Evolutionary conservation across 2,797 vertebrate genomes (phyloP).

Genomic region (Tokudaia muenninki): DNA sequence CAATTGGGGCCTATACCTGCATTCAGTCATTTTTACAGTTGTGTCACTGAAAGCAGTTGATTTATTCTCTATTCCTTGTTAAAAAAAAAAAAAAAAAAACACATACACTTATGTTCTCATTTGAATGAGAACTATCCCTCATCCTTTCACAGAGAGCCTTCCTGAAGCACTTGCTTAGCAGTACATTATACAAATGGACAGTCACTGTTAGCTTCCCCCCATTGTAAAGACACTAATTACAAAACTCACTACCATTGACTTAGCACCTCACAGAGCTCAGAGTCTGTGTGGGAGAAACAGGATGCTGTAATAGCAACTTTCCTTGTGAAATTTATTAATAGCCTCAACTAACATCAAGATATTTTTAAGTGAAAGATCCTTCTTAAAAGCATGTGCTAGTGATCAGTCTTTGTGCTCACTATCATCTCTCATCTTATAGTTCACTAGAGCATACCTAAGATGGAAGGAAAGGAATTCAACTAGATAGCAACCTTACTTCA

Average conservation of each 20-base stretch:
- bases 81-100: neutral
- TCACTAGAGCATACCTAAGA: neutral
- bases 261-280: rapidly evolving
- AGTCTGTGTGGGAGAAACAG: neutral
- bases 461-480: conserved; percentile 22
- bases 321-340: conserved; percentile 1
- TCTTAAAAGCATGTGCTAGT: conserved; percentile 39
- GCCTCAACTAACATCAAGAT: neutral
- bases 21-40: neutral
- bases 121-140: neutral
- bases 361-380: neutral
- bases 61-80: neutral
- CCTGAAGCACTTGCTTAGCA: neutral
- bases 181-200: neutral
- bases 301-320: neutral
- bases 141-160: neutral
- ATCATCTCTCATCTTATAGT: neutral
- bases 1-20: neutral
- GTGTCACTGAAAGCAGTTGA: neutral
- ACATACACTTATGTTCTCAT: neutral
- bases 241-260: neutral
- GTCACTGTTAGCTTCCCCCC: neutral
- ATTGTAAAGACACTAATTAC: neutral
- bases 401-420: neutral
- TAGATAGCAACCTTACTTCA: conserved; percentile 22